Percentiles rank a stretch among this genome's conserved stretches.
phyloP scores from a whole-genome alignment of 2,113 vertebrate genomes.

The Pluvialis apricaria region DNA sequence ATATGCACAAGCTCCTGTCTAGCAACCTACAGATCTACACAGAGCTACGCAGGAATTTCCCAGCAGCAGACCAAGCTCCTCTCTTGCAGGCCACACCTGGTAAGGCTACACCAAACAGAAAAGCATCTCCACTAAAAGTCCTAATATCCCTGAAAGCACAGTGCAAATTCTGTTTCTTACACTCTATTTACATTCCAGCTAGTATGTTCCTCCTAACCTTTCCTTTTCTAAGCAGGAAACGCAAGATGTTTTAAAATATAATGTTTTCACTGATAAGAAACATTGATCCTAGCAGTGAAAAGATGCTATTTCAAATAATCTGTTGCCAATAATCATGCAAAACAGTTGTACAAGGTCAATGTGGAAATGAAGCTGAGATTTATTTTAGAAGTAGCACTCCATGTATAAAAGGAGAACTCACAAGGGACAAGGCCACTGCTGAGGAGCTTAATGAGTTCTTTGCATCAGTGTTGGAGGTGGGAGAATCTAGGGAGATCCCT shows the following conservation, averaged over 20 bases:
- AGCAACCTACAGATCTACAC: neutral
- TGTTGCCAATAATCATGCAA: neutral
- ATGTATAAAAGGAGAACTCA: neutral
- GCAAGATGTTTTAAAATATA: neutral
- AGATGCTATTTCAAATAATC: neutral
- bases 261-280: neutral
- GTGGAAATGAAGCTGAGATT: neutral
- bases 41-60: neutral
- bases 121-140: neutral
- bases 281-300: neutral
- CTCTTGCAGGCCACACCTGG: neutral
- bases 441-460: neutral
- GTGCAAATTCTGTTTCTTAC: neutral
- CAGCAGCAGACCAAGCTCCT: neutral
- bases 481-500: neutral
- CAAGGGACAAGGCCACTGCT: neutral
- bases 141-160: neutral
- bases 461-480: neutral
- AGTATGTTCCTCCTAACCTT: neutral
- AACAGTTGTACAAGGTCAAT: neutral
- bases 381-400: neutral
- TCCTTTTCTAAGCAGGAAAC: neutral
- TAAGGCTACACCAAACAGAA: neutral
- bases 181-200: neutral
- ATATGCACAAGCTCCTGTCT: neutral